These are phyloP conservation scores for Catharus bicknelli DNA, from an alignment of 2,113 vertebrate genomes.

Conservation along the genomic window DNA sequence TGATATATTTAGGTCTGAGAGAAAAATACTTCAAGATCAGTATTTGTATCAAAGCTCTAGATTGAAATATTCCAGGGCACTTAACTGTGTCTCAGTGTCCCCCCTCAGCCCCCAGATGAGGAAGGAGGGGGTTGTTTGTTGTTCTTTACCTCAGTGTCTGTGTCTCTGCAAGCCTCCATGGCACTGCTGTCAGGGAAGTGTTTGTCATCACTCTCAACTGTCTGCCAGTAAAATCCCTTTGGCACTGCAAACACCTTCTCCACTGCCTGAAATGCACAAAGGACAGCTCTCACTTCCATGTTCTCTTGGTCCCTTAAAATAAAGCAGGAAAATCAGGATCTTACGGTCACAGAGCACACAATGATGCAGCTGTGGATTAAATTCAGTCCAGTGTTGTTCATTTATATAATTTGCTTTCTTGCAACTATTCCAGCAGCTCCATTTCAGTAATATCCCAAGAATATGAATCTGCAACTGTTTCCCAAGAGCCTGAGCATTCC, in stretches of 20 bases:
- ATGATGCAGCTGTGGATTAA: neutral
- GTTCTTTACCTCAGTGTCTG: conserved; percentile 68
- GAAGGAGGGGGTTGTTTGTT: neutral
- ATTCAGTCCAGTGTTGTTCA: neutral
- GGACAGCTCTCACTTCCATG: neutral
- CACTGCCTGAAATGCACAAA: conserved; percentile 67
- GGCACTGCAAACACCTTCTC: conserved; percentile 63
- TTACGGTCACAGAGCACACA: neutral
- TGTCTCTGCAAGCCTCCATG: conserved; percentile 22
- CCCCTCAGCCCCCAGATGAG: neutral
- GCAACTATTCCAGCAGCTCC: neutral
- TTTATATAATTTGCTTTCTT: neutral
- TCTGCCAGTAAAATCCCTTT: conserved; percentile 79
- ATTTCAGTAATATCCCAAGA: neutral
- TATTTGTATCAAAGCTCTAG: neutral
- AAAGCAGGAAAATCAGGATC: neutral
- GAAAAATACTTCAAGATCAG: conserved; percentile 1
- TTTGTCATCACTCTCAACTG: conserved; percentile 68
- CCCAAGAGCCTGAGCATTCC: neutral
- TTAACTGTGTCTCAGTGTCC: neutral
- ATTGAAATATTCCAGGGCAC: neutral
- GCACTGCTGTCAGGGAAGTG: conserved; percentile 58
- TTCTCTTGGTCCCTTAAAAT: neutral
- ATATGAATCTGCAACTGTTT: neutral
- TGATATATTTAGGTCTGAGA: conserved; percentile 16